phyloP scores from a whole-genome alignment of 1,140 invertebrate species.

The Philopotamus ludificatus region DNA sequence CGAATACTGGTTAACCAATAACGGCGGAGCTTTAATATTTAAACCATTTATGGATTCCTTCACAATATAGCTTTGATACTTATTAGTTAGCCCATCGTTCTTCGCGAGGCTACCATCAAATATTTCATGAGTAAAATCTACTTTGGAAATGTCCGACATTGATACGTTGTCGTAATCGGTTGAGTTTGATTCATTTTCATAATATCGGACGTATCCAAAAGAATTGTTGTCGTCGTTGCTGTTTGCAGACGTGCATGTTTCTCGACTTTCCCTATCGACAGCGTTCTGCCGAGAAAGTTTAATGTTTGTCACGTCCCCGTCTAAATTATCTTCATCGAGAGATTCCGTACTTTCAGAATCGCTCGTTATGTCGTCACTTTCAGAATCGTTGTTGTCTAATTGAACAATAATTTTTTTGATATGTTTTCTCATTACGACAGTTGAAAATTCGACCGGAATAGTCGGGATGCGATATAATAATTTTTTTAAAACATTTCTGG shows the following conservation, averaged over 20 bases:
- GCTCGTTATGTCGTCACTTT: conserved; percentile 51
- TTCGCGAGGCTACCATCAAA: conserved; percentile 43
- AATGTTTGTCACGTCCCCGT: conserved; percentile 27
- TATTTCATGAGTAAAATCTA: conserved; percentile 51
- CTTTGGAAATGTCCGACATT: conserved; percentile 36
- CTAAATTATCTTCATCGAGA: conserved; percentile 24
- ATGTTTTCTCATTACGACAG: conserved; percentile 56
- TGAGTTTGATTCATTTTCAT: conserved; percentile 50
- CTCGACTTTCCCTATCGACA: conserved; percentile 50
- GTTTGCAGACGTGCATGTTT: conserved; percentile 49
- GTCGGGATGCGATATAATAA: conserved; percentile 63
- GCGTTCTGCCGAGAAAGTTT: conserved; percentile 61
- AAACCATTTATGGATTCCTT: background rate
- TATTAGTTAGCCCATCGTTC: conserved; percentile 30
- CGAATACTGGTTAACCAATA: conserved; percentile 51
- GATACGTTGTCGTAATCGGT: conserved; percentile 20
- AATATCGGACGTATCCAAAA: conserved; percentile 65
- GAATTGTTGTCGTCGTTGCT: conserved; percentile 60
- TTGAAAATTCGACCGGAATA: conserved; percentile 56
- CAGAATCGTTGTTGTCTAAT: conserved; percentile 54
- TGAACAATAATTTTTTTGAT: conserved; percentile 58
- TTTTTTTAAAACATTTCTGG: conserved; percentile 68
- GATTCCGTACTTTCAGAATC: conserved; percentile 47
- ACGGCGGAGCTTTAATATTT: conserved; percentile 29
- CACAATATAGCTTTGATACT: background rate